A percentile compares a stretch with the other conserved stretches of the same genome.
Evolutionary conservation across 2,888 invertebrate species (phyloP).

Genomic region (Gerris lacustris): DNA sequence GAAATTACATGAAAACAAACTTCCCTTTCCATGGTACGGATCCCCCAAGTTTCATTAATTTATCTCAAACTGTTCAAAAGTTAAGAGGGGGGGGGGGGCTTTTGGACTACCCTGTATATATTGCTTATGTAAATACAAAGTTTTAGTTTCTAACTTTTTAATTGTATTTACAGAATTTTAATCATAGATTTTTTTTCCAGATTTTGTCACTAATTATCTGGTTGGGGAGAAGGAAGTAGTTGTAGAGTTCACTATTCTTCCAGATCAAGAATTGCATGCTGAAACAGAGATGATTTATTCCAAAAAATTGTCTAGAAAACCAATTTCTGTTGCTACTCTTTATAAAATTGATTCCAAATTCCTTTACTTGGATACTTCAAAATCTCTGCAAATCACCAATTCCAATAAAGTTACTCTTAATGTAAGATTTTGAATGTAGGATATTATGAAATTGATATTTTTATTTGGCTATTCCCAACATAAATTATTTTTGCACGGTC

Average conservation of each 20-base stretch:
- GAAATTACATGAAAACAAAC: too few relatives aligned
- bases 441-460: too few relatives aligned
- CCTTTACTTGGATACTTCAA: slow-evolving; percentile 18
- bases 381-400: slow-evolving; percentile 14
- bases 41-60: too few relatives aligned
- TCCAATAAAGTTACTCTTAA: slow-evolving; percentile 19
- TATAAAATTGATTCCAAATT: slow-evolving; percentile 8
- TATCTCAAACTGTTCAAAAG: too few relatives aligned
- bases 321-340: slow-evolving; percentile 6
- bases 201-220: slow-evolving; percentile 9
- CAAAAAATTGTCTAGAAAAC: slow-evolving; percentile 8
- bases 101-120: too few relatives aligned
- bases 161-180: too few relatives aligned
- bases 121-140: too few relatives aligned
- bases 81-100: too few relatives aligned
- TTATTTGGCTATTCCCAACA: too few relatives aligned
- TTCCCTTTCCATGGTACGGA: too few relatives aligned
- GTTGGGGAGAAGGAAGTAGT: not conserved
- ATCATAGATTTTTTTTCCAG: not conserved
- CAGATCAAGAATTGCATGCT: slow-evolving; percentile 4
- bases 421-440: slow-evolving; percentile 10
- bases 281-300: slow-evolving; percentile 12
- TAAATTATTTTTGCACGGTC: too few relatives aligned
- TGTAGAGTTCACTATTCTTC: slow-evolving; percentile 3
- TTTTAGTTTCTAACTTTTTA: too few relatives aligned